Conservation (phyloP, 2,888 invertebrate species). For the Yponomeuta evonymella region DNA sequence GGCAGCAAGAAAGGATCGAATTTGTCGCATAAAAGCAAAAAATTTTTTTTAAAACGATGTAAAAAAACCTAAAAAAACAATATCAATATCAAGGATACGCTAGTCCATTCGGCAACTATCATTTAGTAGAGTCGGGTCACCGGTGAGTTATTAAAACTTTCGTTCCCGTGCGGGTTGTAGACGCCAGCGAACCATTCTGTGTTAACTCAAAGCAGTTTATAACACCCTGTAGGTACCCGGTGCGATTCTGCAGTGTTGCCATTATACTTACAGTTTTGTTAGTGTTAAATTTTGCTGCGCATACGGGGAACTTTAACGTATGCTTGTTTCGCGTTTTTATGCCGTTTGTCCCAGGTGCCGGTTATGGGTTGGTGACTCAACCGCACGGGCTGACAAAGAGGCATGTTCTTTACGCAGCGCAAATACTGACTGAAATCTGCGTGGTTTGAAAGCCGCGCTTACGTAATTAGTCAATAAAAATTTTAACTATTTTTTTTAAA, state of each 20-base stretch:
- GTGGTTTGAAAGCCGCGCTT: too few relatives aligned
- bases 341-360: neutral
- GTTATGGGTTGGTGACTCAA: neutral
- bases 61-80: too few relatives aligned
- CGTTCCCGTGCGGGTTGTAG: neutral
- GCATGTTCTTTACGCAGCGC: too few relatives aligned
- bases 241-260: neutral
- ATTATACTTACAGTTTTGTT: neutral
- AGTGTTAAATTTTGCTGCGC: neutral
- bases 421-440: too few relatives aligned
- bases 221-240: neutral
- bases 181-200: neutral
- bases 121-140: neutral
- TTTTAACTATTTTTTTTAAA: too few relatives aligned
- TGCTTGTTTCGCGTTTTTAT: neutral
- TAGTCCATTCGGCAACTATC: neutral
- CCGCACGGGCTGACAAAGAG: neutral
- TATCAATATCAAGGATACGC: too few relatives aligned
- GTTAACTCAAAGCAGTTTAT: constrained; percentile 5
- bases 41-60: too few relatives aligned
- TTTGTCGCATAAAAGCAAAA: too few relatives aligned
- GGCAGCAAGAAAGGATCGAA: too few relatives aligned
- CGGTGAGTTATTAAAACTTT: constrained; percentile 1
- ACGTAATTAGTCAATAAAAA: too few relatives aligned
- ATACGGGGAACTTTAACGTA: neutral